Evolutionary conservation across 2,888 invertebrate genomes (phyloP), one percentile per base, ranked within the genome.

Genomic region (Iphiclides podalirius): DNA sequence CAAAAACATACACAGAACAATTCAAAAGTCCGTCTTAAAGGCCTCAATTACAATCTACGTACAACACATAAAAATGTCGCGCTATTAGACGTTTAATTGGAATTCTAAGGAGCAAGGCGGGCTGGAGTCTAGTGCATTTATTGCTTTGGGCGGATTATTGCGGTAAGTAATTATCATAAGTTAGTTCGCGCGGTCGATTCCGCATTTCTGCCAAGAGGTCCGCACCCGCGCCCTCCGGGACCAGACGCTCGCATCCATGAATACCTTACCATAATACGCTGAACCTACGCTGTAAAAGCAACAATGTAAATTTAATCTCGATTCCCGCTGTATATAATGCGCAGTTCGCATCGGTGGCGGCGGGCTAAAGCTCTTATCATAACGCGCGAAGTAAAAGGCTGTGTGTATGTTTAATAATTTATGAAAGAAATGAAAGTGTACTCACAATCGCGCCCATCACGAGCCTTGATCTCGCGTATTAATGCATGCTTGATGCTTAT

Each of bases 241-340:
- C 73, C 64, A 73, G 81, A 76, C 80, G 78, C 78, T 82, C 75
- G 72, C 78, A 76, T 77, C 82, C 81, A 83, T 83, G 86, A 83
- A 85, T 85, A 80, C 79, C 77, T 78, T 82, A 80, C 73, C 79
- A 81, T 77, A 81, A 79, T 80, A 80, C 71, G 73, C 58, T 42
- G 61, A 70, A 67, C 67, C 62, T 67, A 65, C 67, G 63, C 64
- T 64, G 63, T 74, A 75, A 76, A 77, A 73, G 75, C 77, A 76
- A 80, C 83, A 80, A 79, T 82, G 83, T 79, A 83, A 81, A 81
- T 83, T 82, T 84, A 79, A 83, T 81, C 79, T 77, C 70, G 70
- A 75, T 75, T 75, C 71, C 69, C 70, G 67, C 72, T 74, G 67
- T 74, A 74, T 74, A 73, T 76, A 75, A 73, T 62, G 61, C 59